A percentile compares a stretch with the other conserved stretches of the same genome.
Conservation (phyloP, 2,888 invertebrate species). For the Morpho achilles region DNA sequence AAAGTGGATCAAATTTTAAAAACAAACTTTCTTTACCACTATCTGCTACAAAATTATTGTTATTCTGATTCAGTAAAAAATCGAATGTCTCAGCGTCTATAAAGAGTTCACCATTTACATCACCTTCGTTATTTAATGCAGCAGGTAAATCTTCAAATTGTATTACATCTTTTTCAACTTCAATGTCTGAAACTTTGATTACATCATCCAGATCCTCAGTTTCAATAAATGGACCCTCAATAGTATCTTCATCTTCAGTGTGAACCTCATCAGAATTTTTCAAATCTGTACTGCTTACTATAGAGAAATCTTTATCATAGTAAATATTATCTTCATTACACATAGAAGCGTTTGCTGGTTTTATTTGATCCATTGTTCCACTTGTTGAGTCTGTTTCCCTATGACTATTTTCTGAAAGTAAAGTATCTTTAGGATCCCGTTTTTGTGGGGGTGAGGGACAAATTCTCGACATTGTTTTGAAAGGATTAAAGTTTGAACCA, state of each 20-base stretch:
- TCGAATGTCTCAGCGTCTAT: conserved; percentile 71
- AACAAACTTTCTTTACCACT: conserved; percentile 72
- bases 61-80: conserved; percentile 65
- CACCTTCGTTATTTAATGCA: conserved; percentile 42
- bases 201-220: conserved; percentile 42
- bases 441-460: conserved; percentile 19
- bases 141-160: conserved; percentile 47
- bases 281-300: conserved; percentile 39
- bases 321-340: conserved; percentile 30
- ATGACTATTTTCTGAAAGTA: not conserved
- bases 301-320: conserved; percentile 33
- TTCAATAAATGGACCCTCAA: conserved; percentile 67
- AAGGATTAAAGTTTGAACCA: conserved; percentile 56
- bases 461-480: conserved; percentile 54
- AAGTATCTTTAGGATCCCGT: not conserved
- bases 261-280: conserved; percentile 40
- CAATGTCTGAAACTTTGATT: conserved; percentile 41
- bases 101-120: conserved; percentile 57
- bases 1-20: conserved; percentile 69
- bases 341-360: not conserved
- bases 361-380: conserved; percentile 1
- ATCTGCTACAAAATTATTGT: conserved; percentile 52
- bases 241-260: conserved; percentile 70
- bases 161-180: conserved; percentile 46
- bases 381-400: not conserved